Evolutionary conservation across 2,888 invertebrate genomes (phyloP).

Genomic region (Pedicia rivosa): DNA sequence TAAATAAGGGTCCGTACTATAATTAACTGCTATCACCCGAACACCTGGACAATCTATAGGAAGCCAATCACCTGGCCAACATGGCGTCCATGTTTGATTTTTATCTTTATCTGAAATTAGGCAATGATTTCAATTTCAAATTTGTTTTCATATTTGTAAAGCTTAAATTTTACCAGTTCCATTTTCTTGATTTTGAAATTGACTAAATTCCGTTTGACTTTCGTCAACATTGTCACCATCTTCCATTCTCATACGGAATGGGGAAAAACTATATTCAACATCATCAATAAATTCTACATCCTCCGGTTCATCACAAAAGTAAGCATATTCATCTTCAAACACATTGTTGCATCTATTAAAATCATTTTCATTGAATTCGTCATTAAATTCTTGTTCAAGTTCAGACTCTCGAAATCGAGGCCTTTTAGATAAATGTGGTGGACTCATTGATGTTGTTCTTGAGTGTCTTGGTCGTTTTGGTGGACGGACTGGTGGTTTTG

Average conservation of each 20-base stretch:
- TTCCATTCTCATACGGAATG: constrained; percentile 25
- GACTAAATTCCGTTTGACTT: constrained; percentile 12
- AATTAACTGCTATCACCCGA: constrained; percentile 65
- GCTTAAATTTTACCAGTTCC: background rate
- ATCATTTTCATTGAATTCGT: constrained; percentile 11
- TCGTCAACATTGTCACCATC: constrained; percentile 18
- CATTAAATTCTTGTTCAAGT: constrained; percentile 6
- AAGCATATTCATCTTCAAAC: constrained; percentile 15
- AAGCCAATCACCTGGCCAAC: constrained; percentile 83
- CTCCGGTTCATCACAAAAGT: constrained; percentile 19
- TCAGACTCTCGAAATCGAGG: constrained; percentile 1
- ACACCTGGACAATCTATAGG: constrained; percentile 59
- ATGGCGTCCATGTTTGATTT: constrained; percentile 38
- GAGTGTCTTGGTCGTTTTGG: constrained; percentile 26
- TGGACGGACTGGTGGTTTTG: constrained; percentile 25
- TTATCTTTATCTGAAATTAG: constrained; percentile 9
- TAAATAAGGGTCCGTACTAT: constrained; percentile 60
- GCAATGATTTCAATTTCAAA: background rate
- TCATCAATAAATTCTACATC: constrained; percentile 21
- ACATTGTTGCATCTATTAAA: background rate
- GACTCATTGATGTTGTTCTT: constrained; percentile 19
- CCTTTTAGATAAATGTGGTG: constrained; percentile 18
- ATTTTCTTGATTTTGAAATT: background rate
- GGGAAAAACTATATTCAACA: constrained; percentile 26
- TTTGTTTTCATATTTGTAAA: background rate